Conservation (phyloP, 2,113 vertebrate genomes). For the Cygnus buccinator region DNA sequence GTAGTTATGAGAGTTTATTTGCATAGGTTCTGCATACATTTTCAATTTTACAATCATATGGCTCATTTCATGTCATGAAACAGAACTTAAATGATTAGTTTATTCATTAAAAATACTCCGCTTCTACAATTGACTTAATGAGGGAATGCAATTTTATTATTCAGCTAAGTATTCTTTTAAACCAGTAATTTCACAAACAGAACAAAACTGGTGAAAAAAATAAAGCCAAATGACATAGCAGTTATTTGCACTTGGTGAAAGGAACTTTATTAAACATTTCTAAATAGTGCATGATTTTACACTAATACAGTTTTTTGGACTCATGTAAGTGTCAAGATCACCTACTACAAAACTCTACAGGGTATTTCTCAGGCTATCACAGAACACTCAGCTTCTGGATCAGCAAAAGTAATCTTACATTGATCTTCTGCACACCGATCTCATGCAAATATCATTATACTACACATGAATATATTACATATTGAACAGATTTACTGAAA, state of each 20-base stretch:
- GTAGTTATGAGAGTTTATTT: background rate
- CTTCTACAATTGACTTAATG: background rate
- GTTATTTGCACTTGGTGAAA: background rate
- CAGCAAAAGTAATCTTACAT: background rate
- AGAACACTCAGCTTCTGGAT: background rate
- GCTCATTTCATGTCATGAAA: background rate
- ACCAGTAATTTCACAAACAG: background rate
- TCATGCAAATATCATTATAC: background rate
- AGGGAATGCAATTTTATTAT: background rate
- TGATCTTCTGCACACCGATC: background rate
- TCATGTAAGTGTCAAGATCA: background rate
- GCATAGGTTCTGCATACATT: background rate
- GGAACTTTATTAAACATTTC: background rate
- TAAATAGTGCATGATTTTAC: background rate
- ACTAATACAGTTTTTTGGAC: background rate
- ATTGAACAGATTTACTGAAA: background rate
- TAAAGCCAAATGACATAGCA: background rate
- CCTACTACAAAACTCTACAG: background rate
- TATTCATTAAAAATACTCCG: background rate
- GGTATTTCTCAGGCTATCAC: background rate
- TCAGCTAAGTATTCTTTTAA: background rate
- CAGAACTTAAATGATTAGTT: background rate
- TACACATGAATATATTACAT: background rate
- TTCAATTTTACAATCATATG: background rate
- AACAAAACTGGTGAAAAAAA: background rate